Conservation (phyloP, 2,888 invertebrate species). For the Chymomyza caudatula region DNA sequence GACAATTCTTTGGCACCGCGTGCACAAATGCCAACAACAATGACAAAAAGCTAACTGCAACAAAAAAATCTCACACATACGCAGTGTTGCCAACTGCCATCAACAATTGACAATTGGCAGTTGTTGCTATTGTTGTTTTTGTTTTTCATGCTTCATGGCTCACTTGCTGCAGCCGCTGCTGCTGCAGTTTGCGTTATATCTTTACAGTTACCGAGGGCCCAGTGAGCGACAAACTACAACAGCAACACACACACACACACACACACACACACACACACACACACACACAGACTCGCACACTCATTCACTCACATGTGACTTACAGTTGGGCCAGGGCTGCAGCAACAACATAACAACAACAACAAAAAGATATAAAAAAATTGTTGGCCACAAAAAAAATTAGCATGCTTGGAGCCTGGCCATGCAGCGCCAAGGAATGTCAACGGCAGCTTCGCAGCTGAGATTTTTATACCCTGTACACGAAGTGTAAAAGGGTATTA, state of each 20-base stretch:
- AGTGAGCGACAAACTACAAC: not conserved
- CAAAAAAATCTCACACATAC: conserved; percentile 39
- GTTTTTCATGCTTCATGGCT: conserved; percentile 65
- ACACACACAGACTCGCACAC: no score
- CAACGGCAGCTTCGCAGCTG: conserved; percentile 62
- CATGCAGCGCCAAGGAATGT: conserved; percentile 56
- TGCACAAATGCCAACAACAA: conserved; percentile 18
- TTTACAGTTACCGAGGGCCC: conserved; percentile 59
- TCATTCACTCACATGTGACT: not conserved
- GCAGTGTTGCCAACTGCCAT: conserved; percentile 25
- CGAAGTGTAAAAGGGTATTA: no score
- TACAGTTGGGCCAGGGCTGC: conserved; percentile 10
- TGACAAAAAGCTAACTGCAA: not conserved
- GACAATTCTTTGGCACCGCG: conserved; percentile 54
- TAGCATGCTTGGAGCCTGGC: conserved; percentile 60
- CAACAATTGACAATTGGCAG: not conserved
- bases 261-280: not conserved
- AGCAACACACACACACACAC: no score
- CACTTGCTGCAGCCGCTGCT: conserved; percentile 43
- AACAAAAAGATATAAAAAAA: conserved; percentile 10
- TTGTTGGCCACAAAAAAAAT: conserved; percentile 40
- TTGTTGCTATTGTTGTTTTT: conserved; percentile 19
- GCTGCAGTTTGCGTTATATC: conserved; percentile 28
- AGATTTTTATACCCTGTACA: no score
- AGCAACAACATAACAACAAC: conserved; percentile 25